These are phyloP conservation scores for Endotricha flammealis DNA, from an alignment of 2,888 invertebrate species.

Conservation along the genomic window DNA sequence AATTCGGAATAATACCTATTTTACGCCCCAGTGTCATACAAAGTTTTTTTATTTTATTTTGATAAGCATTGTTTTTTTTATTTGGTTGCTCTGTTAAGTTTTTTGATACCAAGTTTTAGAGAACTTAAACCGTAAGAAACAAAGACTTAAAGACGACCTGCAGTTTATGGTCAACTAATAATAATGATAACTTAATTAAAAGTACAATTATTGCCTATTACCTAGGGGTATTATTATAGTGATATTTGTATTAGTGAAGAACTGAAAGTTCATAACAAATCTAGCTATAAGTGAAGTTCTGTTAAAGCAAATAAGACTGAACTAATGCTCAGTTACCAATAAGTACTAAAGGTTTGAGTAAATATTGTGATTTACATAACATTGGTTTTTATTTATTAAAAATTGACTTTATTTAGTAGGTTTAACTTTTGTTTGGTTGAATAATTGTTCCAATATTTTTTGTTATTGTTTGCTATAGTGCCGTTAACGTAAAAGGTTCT, in stretches of 20 bases:
- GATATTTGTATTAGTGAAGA: conserved; percentile 1
- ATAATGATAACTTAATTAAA: not conserved
- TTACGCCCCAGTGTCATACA: too few relatives aligned
- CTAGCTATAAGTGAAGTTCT: not conserved
- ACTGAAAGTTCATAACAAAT: conserved; percentile 1
- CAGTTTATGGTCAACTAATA: not conserved
- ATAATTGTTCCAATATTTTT: not conserved
- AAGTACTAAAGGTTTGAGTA: not conserved
- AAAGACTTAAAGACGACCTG: too few relatives aligned
- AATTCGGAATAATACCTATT: too few relatives aligned
- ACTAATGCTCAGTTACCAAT: not conserved
- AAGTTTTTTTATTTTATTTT: too few relatives aligned
- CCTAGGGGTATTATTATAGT: not conserved
- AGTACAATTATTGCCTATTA: too few relatives aligned
- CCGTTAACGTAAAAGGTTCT: not conserved
- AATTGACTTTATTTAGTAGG: not conserved
- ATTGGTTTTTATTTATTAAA: not conserved
- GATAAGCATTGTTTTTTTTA: too few relatives aligned
- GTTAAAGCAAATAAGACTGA: not conserved
- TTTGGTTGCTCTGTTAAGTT: too few relatives aligned
- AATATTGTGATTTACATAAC: not conserved
- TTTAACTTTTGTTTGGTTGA: not conserved
- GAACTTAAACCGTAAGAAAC: too few relatives aligned
- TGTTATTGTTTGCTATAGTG: not conserved
- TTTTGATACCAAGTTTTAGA: too few relatives aligned